Conservation (phyloP, 2,888 invertebrate genomes). For the Stenoptilia bipunctidactyla region DNA sequence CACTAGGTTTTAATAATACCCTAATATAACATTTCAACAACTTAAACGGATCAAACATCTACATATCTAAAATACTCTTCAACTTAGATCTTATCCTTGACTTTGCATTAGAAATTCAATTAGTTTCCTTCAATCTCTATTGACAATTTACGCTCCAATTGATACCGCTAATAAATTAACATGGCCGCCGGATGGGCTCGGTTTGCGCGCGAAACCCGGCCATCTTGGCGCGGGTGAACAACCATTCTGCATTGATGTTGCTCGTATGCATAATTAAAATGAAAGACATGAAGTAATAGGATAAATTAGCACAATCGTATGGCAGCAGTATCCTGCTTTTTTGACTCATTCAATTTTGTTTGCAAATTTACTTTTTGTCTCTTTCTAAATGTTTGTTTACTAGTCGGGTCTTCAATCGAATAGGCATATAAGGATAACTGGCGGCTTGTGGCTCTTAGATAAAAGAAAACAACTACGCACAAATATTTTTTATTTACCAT, state of each 20-base stretch:
- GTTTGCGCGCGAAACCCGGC: constrained; percentile 19
- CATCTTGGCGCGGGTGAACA: constrained; percentile 19
- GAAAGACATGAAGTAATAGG: constrained; percentile 27
- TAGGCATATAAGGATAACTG: too few species aligned
- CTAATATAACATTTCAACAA: too few species aligned
- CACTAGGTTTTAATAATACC: too few species aligned
- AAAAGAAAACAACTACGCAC: too few species aligned
- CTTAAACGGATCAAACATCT: too few species aligned
- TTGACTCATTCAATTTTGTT: constrained; percentile 15
- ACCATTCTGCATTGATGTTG: constrained; percentile 19
- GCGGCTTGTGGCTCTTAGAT: too few species aligned
- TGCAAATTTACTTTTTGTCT: constrained; percentile 18
- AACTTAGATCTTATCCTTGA: too few species aligned
- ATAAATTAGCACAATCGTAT: constrained; percentile 41
- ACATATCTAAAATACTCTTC: too few species aligned
- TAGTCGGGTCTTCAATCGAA: constrained; percentile 1
- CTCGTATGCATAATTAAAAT: constrained; percentile 28
- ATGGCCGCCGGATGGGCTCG: constrained; percentile 18
- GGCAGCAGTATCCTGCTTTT: constrained; percentile 36
- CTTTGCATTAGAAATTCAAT: too few species aligned
- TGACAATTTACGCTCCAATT: constrained; percentile 7
- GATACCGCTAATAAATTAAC: constrained; percentile 8
- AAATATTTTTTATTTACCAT: too few species aligned
- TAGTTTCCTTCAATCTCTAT: background rate
- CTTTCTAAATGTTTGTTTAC: constrained; percentile 5